Conservation (phyloP, 1,140 invertebrate species). For the Cyclina sinensis region DNA sequence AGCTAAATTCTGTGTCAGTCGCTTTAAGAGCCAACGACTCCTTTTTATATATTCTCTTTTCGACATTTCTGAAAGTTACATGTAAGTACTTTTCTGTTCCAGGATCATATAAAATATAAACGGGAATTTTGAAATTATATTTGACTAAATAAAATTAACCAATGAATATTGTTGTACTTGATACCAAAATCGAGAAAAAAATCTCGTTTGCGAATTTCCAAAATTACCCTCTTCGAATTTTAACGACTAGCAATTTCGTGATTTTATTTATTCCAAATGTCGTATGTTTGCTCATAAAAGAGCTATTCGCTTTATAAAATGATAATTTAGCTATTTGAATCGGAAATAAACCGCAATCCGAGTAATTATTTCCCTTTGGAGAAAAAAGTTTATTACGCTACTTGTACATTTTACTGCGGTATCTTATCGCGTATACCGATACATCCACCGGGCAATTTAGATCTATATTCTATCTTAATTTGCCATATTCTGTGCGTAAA, state of each 20-base stretch:
- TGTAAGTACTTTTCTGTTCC: too few relatives aligned
- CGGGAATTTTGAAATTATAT: too few relatives aligned
- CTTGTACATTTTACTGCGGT: background rate
- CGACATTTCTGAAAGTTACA: too few relatives aligned
- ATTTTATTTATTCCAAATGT: background rate
- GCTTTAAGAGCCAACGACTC: too few relatives aligned
- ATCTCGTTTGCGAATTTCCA: background rate
- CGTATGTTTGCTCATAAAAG: background rate
- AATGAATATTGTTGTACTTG: too few relatives aligned
- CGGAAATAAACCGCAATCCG: background rate
- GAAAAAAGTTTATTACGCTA: background rate
- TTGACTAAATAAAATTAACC: too few relatives aligned
- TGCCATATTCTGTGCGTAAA: constrained; percentile 19
- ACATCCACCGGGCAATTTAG: background rate
- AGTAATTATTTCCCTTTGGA: background rate
- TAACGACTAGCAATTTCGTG: background rate
- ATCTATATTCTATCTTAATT: constrained; percentile 32
- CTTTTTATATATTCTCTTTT: too few relatives aligned
- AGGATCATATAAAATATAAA: too few relatives aligned
- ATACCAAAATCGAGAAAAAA: background rate
- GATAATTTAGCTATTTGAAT: background rate
- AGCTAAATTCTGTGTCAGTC: too few relatives aligned
- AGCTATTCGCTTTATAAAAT: background rate
- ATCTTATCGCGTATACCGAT: background rate
- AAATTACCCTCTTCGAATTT: background rate